Evolutionary conservation across 2,113 vertebrate species (phyloP).

Genomic region (Pedionomus torquatus): DNA sequence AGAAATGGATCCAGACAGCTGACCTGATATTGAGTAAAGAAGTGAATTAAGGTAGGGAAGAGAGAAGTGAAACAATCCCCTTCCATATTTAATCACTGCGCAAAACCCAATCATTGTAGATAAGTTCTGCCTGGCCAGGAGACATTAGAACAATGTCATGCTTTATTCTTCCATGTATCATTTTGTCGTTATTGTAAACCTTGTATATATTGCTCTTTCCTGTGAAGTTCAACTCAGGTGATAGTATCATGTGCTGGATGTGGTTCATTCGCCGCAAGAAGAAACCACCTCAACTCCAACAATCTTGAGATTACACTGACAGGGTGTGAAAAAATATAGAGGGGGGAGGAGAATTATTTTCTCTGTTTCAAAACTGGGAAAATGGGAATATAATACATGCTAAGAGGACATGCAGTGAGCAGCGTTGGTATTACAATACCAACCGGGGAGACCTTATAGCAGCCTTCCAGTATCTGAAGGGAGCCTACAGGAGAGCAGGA

Average conservation of each 20-base stretch:
- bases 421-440: too few relatives aligned
- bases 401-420: background rate
- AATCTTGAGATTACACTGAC: background rate
- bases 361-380: background rate
- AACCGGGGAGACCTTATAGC: too few relatives aligned
- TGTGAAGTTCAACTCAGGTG: background rate
- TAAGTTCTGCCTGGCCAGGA: background rate
- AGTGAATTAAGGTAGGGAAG: background rate
- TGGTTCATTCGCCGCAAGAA: background rate
- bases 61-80: background rate
- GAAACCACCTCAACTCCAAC: background rate
- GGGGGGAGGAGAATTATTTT: background rate
- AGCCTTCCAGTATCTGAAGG: too few relatives aligned
- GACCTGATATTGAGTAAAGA: background rate
- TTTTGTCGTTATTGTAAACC: background rate
- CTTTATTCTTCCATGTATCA: background rate
- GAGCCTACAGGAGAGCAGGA: too few relatives aligned
- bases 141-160: background rate
- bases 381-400: background rate
- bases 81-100: background rate
- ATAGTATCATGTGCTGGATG: fast-evolving
- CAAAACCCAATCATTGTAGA: background rate
- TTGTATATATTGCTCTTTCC: background rate
- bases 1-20: background rate
- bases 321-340: background rate